These are phyloP conservation scores for Acanthisitta chloris DNA, from an alignment of 2,113 vertebrate species.

Conservation along the genomic window DNA sequence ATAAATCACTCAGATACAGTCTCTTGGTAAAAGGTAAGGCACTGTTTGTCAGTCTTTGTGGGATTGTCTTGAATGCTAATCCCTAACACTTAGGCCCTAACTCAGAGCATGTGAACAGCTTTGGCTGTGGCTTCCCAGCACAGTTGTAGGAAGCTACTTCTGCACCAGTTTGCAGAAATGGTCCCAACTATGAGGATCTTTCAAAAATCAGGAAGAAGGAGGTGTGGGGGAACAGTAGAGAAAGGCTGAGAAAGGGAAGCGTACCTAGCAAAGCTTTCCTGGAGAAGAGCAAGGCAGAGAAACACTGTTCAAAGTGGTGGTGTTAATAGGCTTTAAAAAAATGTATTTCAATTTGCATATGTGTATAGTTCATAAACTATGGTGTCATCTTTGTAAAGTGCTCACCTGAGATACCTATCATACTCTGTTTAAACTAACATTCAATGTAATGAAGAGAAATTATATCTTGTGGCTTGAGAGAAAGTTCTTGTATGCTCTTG, in stretches of 20 bases:
- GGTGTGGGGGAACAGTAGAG: neutral
- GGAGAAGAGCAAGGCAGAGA: neutral
- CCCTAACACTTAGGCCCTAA: neutral
- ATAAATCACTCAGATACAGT: neutral
- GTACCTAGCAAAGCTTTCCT: neutral
- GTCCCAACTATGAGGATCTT: neutral
- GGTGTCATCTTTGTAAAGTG: neutral
- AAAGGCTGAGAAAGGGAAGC: neutral
- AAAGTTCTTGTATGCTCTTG: neutral
- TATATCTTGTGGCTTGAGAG: neutral
- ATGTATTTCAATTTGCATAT: neutral
- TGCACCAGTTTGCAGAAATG: neutral
- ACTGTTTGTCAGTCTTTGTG: neutral
- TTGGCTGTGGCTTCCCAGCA: neutral
- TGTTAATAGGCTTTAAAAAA: neutral
- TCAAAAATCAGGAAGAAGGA: neutral
- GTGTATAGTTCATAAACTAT: neutral
- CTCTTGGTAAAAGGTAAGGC: neutral
- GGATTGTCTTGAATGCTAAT: neutral
- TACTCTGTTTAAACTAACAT: neutral
- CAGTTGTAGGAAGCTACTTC: neutral
- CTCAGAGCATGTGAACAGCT: neutral
- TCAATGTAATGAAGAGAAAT: neutral
- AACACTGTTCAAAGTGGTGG: neutral
- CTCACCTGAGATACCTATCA: neutral